Percentiles rank a stretch among this genome's conserved stretches.
phyloP scores from a whole-genome alignment of 2,113 vertebrate species.

The Fulmarus glacialis region DNA sequence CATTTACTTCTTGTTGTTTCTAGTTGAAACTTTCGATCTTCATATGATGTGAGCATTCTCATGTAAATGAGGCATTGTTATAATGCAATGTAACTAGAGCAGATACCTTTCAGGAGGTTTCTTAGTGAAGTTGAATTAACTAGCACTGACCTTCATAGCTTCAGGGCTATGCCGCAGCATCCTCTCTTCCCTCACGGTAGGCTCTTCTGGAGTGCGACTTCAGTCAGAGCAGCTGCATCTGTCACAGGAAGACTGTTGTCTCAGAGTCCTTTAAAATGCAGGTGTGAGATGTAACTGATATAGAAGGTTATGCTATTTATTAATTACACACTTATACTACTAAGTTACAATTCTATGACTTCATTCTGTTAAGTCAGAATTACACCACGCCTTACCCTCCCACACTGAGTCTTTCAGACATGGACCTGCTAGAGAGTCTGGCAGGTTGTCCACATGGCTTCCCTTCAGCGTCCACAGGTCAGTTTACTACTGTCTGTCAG shows the following conservation, averaged over 20 bases:
- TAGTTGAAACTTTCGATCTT: background rate
- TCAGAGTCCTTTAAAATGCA: background rate
- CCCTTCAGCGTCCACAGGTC: background rate
- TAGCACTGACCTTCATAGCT: background rate
- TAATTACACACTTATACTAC: background rate
- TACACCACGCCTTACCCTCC: background rate
- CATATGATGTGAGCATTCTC: background rate
- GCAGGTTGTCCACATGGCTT: background rate
- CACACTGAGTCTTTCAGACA: background rate
- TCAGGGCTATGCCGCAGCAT: background rate
- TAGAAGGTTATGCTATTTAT: background rate
- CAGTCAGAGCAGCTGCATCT: background rate
- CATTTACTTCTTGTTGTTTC: background rate
- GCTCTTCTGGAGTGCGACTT: background rate
- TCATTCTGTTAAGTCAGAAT: background rate
- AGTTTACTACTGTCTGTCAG: background rate
- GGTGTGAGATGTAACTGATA: rapidly evolving
- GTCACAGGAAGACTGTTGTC: background rate
- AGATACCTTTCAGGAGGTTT: background rate
- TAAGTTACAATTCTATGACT: background rate
- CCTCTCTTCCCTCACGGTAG: background rate
- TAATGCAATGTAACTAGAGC: background rate
- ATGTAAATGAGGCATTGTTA: background rate
- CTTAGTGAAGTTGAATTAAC: background rate
- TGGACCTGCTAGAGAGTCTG: background rate